A percentile compares a stretch with the other conserved stretches of the same genome.
Evolutionary conservation across 1,140 invertebrate genomes (phyloP).

Genomic region (Cydia splendana): DNA sequence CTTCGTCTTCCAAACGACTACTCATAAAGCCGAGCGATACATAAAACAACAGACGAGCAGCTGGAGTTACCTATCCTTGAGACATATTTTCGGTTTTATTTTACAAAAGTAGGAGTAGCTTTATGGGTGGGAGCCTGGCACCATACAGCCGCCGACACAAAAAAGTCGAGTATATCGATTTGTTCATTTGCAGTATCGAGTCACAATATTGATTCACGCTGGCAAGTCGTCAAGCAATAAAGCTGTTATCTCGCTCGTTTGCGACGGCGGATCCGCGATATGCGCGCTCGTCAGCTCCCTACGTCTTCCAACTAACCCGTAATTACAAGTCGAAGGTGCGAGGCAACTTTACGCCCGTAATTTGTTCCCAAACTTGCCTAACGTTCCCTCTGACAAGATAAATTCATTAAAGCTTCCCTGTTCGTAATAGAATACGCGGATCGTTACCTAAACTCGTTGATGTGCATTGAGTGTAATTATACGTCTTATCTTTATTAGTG

Average conservation of each 20-base stretch:
- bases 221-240: conserved; percentile 69
- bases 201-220: conserved; percentile 61
- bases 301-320: conserved; percentile 51
- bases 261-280: conserved; percentile 58
- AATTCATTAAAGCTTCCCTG: conserved; percentile 69
- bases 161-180: conserved; percentile 44
- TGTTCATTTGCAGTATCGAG: conserved; percentile 39
- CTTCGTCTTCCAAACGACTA: conserved; percentile 52
- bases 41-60: conserved; percentile 57
- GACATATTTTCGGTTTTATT: conserved; percentile 58
- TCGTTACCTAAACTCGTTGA: conserved; percentile 38
- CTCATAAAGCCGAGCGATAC: conserved; percentile 56
- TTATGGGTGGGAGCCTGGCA: conserved; percentile 45
- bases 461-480: conserved; percentile 15
- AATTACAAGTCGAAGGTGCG: conserved; percentile 71
- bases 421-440: conserved; percentile 46
- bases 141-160: conserved; percentile 33
- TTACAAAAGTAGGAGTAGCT: conserved; percentile 59
- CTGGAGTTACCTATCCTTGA: conserved; percentile 49
- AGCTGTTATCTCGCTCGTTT: conserved; percentile 71
- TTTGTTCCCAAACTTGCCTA: conserved; percentile 76
- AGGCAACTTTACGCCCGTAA: conserved; percentile 68
- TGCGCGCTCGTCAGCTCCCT: conserved; percentile 36
- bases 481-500: conserved; percentile 23
- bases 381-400: conserved; percentile 74